Evolutionary conservation across 2,888 invertebrate species (phyloP).

Genomic region (Eulithis testata): DNA sequence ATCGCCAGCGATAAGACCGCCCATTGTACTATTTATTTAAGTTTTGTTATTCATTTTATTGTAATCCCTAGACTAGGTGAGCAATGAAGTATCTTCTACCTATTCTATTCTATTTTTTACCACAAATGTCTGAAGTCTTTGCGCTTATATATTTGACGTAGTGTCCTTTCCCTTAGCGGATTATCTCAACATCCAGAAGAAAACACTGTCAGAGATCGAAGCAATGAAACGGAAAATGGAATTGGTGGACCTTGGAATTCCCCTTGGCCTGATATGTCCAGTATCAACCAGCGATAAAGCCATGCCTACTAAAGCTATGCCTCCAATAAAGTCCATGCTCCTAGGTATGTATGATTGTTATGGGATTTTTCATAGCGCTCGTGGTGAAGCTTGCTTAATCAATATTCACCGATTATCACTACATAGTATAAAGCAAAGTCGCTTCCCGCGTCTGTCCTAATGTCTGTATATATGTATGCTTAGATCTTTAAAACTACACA

Average conservation of each 20-base stretch:
- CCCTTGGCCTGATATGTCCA: constrained; percentile 76
- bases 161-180: constrained; percentile 32
- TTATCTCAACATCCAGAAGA: constrained; percentile 63
- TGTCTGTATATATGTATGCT: no score
- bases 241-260: constrained; percentile 76
- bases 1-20: no score
- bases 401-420: no score
- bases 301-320: constrained; percentile 82
- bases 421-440: no score
- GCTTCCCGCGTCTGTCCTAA: no score
- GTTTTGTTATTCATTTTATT: no score
- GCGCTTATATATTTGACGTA: constrained; percentile 21
- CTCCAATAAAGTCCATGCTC: constrained; percentile 77
- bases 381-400: no score
- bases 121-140: not conserved
- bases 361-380: no score
- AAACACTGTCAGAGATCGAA: constrained; percentile 72
- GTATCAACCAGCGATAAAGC: constrained; percentile 66
- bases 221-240: constrained; percentile 81
- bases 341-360: constrained; percentile 58
- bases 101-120: not conserved
- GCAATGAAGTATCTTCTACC: no score
- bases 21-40: no score
- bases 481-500: no score
- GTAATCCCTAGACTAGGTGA: no score